A percentile compares a stretch with the other conserved stretches of the same genome.
Conservation (phyloP, 2,888 invertebrate genomes). For the Leptopilina syphax region DNA sequence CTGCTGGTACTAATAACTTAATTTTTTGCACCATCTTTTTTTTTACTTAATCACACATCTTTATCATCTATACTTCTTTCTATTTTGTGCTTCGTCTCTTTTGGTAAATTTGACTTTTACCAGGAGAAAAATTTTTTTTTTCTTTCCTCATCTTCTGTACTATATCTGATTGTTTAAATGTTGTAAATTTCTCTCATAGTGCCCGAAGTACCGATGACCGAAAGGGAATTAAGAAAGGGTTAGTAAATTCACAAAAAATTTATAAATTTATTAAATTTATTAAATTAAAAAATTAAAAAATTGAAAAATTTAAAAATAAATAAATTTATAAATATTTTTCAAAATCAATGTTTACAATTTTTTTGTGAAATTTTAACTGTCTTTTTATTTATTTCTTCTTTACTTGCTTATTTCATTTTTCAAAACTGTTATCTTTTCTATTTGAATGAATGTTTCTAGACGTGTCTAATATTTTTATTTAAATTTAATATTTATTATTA, state of each 20-base stretch:
- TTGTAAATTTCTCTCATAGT: constrained; percentile 60
- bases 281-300: too few species aligned
- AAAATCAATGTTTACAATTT: not conserved
- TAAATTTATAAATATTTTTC: too few species aligned
- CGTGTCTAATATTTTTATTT: not conserved
- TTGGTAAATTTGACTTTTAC: constrained; percentile 6
- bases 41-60: not conserved
- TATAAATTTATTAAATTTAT: not conserved
- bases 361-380: not conserved
- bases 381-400: not conserved
- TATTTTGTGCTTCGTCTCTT: constrained; percentile 11
- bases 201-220: constrained; percentile 68
- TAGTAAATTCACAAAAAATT: constrained; percentile 59
- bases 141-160: not conserved
- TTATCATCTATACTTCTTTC: constrained; percentile 4
- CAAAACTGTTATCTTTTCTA: not conserved
- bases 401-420: not conserved
- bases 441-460: not conserved
- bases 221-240: constrained; percentile 73
- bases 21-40: constrained; percentile 4
- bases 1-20: constrained; percentile 8
- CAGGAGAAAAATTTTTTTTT: not conserved
- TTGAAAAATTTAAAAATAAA: not conserved
- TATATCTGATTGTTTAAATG: constrained; percentile 37
- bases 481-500: not conserved